Percentiles rank a stretch among this genome's conserved stretches.
These are phyloP conservation scores for Albula glossodonta DNA, from an alignment of 2,113 vertebrate genomes.

Conservation along the genomic window DNA sequence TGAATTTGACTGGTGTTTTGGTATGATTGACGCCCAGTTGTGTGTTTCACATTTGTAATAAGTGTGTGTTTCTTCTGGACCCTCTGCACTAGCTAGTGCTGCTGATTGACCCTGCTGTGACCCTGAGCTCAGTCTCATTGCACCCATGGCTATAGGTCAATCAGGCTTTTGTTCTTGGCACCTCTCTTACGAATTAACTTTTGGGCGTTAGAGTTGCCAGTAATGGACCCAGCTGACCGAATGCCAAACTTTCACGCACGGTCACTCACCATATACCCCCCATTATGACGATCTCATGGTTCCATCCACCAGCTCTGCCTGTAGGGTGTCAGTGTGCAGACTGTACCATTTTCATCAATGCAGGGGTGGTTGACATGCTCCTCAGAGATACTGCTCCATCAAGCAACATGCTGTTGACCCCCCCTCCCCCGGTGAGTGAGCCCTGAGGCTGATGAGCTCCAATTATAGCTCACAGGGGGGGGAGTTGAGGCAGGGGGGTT, in stretches of 20 bases:
- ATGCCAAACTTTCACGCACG: not conserved
- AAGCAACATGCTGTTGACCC: slow-evolving; percentile 29
- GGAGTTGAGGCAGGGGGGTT: not conserved
- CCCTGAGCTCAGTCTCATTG: too few species aligned
- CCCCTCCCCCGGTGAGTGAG: slow-evolving; percentile 35
- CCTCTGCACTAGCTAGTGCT: too few species aligned
- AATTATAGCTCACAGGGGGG: slow-evolving; percentile 26
- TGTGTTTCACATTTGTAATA: too few species aligned
- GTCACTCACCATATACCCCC: not conserved
- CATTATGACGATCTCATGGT: not conserved
- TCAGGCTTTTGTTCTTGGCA: too few species aligned
- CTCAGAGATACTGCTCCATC: not conserved
- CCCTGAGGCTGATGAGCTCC: slow-evolving; percentile 34
- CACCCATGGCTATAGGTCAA: too few species aligned
- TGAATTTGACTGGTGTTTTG: too few species aligned
- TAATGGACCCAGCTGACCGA: too few species aligned
- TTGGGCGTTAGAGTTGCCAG: too few species aligned
- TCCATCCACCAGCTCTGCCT: not conserved
- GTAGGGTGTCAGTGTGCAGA: not conserved
- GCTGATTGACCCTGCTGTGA: too few species aligned
- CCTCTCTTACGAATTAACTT: too few species aligned
- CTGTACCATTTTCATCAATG: not conserved
- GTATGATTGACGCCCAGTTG: too few species aligned
- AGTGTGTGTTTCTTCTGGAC: too few species aligned
- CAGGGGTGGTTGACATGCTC: slow-evolving; percentile 11